These are phyloP conservation scores for Carterocephalus palaemon DNA, from an alignment of 2,888 invertebrate species.

Conservation along the genomic window DNA sequence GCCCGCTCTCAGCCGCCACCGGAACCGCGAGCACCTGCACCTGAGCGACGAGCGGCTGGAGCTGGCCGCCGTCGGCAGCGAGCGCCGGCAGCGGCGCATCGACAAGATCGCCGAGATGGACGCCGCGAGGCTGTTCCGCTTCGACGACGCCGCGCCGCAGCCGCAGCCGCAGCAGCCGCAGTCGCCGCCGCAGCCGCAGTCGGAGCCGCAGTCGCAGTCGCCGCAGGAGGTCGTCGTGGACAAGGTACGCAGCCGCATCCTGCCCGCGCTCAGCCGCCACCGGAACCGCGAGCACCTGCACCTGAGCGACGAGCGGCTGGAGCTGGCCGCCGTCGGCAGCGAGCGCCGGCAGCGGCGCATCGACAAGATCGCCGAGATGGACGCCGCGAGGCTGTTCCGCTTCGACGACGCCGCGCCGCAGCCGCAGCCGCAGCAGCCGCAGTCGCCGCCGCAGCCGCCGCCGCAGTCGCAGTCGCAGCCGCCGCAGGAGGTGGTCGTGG, in stretches of 20 bases:
- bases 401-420: conserved; percentile 16
- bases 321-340: conserved; percentile 37
- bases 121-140: conserved; percentile 22
- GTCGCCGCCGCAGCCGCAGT: neutral
- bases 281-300: conserved; percentile 66
- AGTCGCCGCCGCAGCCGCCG: conserved; percentile 12
- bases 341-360: conserved; percentile 40
- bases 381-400: conserved; percentile 23
- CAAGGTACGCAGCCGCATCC: conserved; percentile 45
- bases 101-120: conserved; percentile 35
- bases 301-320: conserved; percentile 57
- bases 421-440: conserved; percentile 1
- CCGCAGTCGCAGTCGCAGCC: conserved; percentile 8
- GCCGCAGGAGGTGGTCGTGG: conserved; percentile 9
- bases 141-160: conserved; percentile 21
- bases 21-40: conserved; percentile 65
- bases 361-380: conserved; percentile 34
- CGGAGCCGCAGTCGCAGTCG: no score
- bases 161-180: conserved; percentile 7
- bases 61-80: conserved; percentile 40
- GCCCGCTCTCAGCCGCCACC: conserved; percentile 60
- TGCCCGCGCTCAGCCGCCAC: conserved; percentile 61
- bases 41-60: conserved; percentile 64
- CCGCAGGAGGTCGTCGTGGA: neutral
- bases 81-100: conserved; percentile 39